Evolutionary conservation across 2,113 vertebrate species (phyloP), one percentile per base, ranked within the genome.

Genomic region (Urocynchramus pylzowi): DNA sequence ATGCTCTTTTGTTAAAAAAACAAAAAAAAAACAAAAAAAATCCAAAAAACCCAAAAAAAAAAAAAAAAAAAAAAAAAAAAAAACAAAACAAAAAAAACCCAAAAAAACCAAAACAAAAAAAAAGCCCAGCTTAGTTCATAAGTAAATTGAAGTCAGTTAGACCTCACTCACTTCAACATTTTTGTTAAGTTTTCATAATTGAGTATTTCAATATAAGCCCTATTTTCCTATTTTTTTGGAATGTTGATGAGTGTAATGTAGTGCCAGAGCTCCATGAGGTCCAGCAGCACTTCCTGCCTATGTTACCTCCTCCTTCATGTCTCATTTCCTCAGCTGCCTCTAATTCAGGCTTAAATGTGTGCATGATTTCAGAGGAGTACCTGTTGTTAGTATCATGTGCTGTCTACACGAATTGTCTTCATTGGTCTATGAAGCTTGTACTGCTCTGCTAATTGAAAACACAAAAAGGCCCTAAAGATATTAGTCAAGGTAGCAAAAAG

Each of bases 1-100:
- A 4, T 79, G 37, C 49, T 78, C 92, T 87, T 96, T 93, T 96
- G 88, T 95, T 94, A 60, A 84, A 85, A 69, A 12, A 53, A 60
- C 74, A 84, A 82, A 68, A 11, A 57, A 60, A 78, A 71, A 50
- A 5, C 61, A 47, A 71, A 7, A 37, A 4, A 64, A 54, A 12
- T n/a, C n/a, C n/a, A n/a, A n/a, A n/a, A n/a, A n/a, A n/a, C n/a
- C n/a, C n/a, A n/a, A 50, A 5, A 65, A 47, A 75, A 7, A 37
- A 4, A 64, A 54, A 12, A 45, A 45, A 60, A 84, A 86, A 64
- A 10, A 50, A 31, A 37, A 63, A 13, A 4, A n/a, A n/a, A n/a
- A n/a, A n/a, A n/a, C n/a, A n/a, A n/a, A n/a, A n/a, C n/a, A n/a
- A n/a, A n/a, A n/a, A n/a, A n/a, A n/a, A n/a, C n/a, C n/a, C n/a